Conservation (phyloP, 2,797 vertebrate species). For the Anolis apletophallus region DNA sequence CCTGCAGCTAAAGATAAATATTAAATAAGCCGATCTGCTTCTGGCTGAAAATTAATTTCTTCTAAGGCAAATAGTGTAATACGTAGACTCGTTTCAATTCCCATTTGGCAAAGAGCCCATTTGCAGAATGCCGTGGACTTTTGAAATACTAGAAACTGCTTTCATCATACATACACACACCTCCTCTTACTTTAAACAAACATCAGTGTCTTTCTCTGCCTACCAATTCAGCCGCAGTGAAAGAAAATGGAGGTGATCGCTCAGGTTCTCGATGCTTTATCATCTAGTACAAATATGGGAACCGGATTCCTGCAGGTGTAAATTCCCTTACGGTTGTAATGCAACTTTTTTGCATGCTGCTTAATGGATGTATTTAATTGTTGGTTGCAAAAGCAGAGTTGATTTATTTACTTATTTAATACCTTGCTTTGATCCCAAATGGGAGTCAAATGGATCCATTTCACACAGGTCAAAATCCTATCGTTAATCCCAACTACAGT, state of each 20-base stretch:
- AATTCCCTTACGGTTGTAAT: too few relatives aligned
- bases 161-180: slow-evolving; percentile 69
- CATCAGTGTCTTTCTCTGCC: slow-evolving; percentile 61
- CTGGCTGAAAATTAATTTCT: slow-evolving; percentile 84
- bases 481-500: too few relatives aligned
- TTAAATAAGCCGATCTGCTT: slow-evolving; percentile 83
- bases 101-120: slow-evolving; percentile 79
- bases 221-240: slow-evolving; percentile 46
- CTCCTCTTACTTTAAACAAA: slow-evolving; percentile 65
- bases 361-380: too few relatives aligned
- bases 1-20: slow-evolving; percentile 82
- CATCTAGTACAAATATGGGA: background rate
- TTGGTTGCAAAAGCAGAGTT: too few relatives aligned
- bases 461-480: too few relatives aligned
- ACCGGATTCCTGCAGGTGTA: background rate
- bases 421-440: too few relatives aligned
- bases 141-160: slow-evolving; percentile 68
- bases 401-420: too few relatives aligned
- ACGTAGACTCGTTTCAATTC: slow-evolving; percentile 79
- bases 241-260: slow-evolving; percentile 29
- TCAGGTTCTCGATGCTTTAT: background rate
- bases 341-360: too few relatives aligned
- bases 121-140: slow-evolving; percentile 75
- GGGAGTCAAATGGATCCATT: too few relatives aligned
- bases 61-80: slow-evolving; percentile 82